Conservation (phyloP, 2,888 invertebrate species). For the Dendrolimus houi region DNA sequence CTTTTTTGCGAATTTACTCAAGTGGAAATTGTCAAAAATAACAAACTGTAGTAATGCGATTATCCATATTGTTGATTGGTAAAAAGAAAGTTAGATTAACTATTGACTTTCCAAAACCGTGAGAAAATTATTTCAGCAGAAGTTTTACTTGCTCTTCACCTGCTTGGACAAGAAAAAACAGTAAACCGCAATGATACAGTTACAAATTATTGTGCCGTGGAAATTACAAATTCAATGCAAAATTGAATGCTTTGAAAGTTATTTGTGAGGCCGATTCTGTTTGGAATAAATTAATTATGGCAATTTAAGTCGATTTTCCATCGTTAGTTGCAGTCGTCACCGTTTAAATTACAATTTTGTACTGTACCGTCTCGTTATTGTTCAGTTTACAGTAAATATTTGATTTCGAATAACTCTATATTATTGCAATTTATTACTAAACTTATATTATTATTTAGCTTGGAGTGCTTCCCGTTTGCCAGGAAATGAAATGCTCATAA, state of each 20-base stretch:
- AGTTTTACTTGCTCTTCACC: conserved; percentile 22
- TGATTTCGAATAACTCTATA: conserved; percentile 7
- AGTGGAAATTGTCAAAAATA: conserved; percentile 21
- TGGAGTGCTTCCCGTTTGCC: background rate
- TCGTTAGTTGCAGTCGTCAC: conserved; percentile 44
- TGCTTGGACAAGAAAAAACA: conserved; percentile 46
- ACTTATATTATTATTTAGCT: background rate
- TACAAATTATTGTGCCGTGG: conserved; percentile 71
- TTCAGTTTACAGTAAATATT: conserved; percentile 24
- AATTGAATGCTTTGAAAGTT: conserved; percentile 62
- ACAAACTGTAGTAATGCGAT: conserved; percentile 13
- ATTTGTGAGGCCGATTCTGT: conserved; percentile 58
- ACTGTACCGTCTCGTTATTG: conserved; percentile 35
- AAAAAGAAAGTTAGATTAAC: conserved; percentile 52
- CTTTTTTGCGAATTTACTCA: conserved; percentile 9
- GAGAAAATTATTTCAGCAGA: conserved; percentile 52
- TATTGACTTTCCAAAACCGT: conserved; percentile 60
- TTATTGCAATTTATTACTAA: background rate
- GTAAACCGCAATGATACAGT: conserved; percentile 59
- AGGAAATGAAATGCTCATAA: background rate
- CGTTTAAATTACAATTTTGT: conserved; percentile 63
- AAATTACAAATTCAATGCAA: conserved; percentile 71
- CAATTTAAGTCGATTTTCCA: conserved; percentile 60
- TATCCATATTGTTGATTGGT: conserved; percentile 32
- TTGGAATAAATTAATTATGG: conserved; percentile 72